These are phyloP conservation scores for Epinephelus fuscoguttatus DNA, from an alignment of 2,113 vertebrate genomes.

Conservation along the genomic window DNA sequence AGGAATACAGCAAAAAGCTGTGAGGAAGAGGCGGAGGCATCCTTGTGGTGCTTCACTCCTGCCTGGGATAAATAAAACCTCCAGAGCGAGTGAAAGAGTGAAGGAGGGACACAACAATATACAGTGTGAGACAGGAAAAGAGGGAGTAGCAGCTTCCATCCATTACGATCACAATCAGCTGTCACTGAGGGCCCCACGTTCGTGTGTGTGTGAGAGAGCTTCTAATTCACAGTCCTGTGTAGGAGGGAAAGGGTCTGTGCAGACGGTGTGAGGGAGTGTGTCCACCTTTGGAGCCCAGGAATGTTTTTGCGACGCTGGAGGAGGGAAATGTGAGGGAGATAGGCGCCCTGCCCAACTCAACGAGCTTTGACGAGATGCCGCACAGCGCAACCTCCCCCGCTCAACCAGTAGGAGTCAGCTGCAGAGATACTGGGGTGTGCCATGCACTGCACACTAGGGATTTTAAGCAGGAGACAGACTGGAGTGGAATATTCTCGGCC, in stretches of 20 bases:
- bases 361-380: conserved; percentile 24
- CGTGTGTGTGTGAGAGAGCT: conserved; percentile 11
- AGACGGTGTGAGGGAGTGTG: conserved; percentile 55
- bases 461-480: conserved; percentile 22
- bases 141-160: conserved; percentile 65
- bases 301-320: conserved; percentile 64
- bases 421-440: conserved; percentile 41
- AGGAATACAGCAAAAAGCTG: not conserved
- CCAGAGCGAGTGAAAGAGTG: conserved; percentile 17
- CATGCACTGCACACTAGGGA: conserved; percentile 9
- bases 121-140: conserved; percentile 42
- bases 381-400: conserved; percentile 31
- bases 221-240: conserved; percentile 41
- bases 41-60: conserved; percentile 19
- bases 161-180: conserved; percentile 72
- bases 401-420: conserved; percentile 44
- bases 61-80: conserved; percentile 46
- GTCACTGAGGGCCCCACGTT: conserved; percentile 39
- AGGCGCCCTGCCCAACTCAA: conserved; percentile 42
- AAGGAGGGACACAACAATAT: conserved; percentile 35
- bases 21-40: conserved; percentile 13
- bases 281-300: conserved; percentile 63
- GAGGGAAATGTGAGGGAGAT: conserved; percentile 53
- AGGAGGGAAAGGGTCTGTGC: conserved; percentile 34
- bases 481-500: conserved; percentile 61